Base-by-base conservation (phyloP, 2,113 vertebrate genomes). In the Neopipo cinnamomea region DNA sequence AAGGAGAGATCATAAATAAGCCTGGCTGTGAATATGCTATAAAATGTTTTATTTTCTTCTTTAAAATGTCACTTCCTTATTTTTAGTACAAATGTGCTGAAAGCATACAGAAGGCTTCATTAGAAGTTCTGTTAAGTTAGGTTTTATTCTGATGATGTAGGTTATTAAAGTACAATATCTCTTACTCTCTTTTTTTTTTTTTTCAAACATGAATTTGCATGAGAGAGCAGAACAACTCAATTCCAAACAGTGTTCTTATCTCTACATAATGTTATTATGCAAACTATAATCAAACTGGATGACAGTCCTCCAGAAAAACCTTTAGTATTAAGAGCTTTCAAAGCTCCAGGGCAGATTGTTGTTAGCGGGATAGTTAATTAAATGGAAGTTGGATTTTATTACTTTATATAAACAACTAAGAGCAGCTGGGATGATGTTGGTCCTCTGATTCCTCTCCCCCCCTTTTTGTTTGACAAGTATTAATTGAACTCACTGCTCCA, bases 241-340 rank as follows among this genome's bases (percentile, higher is more conserved):
- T 71, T 89, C n/a, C 39, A 89, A 77, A 70, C 31, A 41, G 44
- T 33, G 49, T 82, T 72, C 70, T 95, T 82, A 81, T 95, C 52
- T 71, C 41, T 49, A 11, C 20, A 71, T 20, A 62, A 37, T 62
- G 35, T 58, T 87, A 53, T 94, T 86, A 84, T 91, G 89, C 73
- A 93, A 91, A 81, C 33, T 63, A 65, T 93, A 95, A 84, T 84
- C 89, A 89, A 89, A 72, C 33, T 42, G 61, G 56, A 91, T 81
- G 77, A 92, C 39, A 67, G 55, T 81, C 42, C 72, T 90, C 65
- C 65, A 86, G 71, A 74, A 42, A 91, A 91, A 89, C 52, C 30
- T 78, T 87, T 61, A 65, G 28, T n/a, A 41, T 68, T 77, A 85
- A 35, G 53, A 78, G 66, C 62, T 76, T 88, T 85, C 52, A 58